Percentiles rank a stretch among this genome's conserved stretches.
phyloP scores from a whole-genome alignment of 1,140 invertebrate genomes.

The Theocolax elegans region DNA sequence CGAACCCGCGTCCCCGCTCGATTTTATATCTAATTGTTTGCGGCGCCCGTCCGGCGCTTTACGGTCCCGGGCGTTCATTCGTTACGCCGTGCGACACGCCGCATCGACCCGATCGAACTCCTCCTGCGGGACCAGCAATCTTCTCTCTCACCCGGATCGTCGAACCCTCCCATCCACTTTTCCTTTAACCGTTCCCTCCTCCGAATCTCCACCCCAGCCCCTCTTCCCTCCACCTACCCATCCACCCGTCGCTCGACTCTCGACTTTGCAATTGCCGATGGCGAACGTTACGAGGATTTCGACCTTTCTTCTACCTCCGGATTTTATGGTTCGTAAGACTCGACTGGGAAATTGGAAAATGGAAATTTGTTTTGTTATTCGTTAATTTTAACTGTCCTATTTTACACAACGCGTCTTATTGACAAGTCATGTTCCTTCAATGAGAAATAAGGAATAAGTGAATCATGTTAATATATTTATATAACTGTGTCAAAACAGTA shows the following conservation, averaged over 20 bases:
- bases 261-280: not conserved
- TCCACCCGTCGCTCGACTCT: not conserved
- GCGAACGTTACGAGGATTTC: too few relatives aligned
- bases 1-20: conserved; percentile 36
- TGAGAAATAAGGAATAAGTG: too few relatives aligned
- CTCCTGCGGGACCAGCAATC: conserved; percentile 38
- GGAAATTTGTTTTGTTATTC: too few relatives aligned
- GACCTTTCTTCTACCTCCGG: too few relatives aligned
- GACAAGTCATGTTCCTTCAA: too few relatives aligned
- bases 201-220: too few relatives aligned
- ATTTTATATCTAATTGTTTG: conserved; percentile 57
- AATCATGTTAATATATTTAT: too few relatives aligned
- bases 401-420: too few relatives aligned
- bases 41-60: conserved; percentile 34
- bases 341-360: too few relatives aligned
- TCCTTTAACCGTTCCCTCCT: not conserved
- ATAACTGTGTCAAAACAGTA: too few relatives aligned
- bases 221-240: not conserved
- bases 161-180: conserved; percentile 14
- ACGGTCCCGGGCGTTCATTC: conserved; percentile 39
- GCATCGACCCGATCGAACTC: conserved; percentile 35
- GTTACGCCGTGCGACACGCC: conserved; percentile 44
- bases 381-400: too few relatives aligned
- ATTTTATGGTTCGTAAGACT: too few relatives aligned
- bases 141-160: conserved; percentile 3